phyloP scores from a whole-genome alignment of 2,888 invertebrate species.

The Rhimphoctona megacephalus region DNA sequence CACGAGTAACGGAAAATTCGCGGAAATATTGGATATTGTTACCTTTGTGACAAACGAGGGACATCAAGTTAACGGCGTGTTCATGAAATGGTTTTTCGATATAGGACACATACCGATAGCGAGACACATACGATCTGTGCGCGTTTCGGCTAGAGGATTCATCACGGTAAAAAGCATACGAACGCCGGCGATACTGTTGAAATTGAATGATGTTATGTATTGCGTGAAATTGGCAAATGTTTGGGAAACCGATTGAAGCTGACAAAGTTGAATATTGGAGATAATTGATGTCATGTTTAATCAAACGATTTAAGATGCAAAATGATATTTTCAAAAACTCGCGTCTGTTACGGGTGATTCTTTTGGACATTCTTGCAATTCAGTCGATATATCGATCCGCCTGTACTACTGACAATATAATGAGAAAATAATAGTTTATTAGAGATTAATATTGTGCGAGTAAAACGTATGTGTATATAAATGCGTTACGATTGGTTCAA shows the following conservation, averaged over 20 bases:
- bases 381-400: too few species aligned
- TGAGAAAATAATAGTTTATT: too few species aligned
- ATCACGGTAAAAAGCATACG: slow-evolving; percentile 27
- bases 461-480: too few species aligned
- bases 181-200: slow-evolving; percentile 30
- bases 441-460: too few species aligned
- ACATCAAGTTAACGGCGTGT: slow-evolving; percentile 40
- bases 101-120: slow-evolving; percentile 35
- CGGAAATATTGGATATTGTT: slow-evolving; percentile 46
- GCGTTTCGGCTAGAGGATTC: not conserved
- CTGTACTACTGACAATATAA: too few species aligned
- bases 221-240: slow-evolving; percentile 17
- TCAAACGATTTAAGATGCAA: too few species aligned
- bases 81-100: slow-evolving; percentile 29
- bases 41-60: slow-evolving; percentile 46
- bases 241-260: slow-evolving; percentile 22
- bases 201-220: not conserved
- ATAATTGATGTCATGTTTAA: too few species aligned
- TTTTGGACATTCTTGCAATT: too few species aligned
- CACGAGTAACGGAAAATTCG: slow-evolving; percentile 35
- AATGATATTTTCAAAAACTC: too few species aligned
- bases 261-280: too few species aligned
- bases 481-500: too few species aligned
- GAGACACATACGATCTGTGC: slow-evolving; percentile 35
- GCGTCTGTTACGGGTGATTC: too few species aligned